phyloP scores from a whole-genome alignment of 1,140 invertebrate species.

The Temnothorax curvispinosus region DNA sequence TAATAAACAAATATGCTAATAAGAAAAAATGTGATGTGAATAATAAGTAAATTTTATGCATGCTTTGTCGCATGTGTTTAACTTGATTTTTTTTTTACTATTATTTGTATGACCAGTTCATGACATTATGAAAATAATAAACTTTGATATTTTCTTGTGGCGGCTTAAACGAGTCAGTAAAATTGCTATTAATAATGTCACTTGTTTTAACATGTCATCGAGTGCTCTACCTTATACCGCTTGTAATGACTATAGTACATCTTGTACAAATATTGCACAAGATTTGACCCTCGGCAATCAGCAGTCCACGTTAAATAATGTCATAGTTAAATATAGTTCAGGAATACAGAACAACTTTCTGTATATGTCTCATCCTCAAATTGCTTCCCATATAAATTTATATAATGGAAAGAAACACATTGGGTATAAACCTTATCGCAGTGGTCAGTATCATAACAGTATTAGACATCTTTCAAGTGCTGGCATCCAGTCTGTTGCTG shows the following conservation, averaged over 20 bases:
- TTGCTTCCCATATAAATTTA: not conserved
- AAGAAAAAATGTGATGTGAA: not conserved
- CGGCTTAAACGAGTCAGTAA: not conserved
- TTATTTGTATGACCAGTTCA: not conserved
- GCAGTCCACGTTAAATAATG: not conserved
- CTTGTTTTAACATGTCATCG: not conserved
- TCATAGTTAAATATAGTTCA: not conserved
- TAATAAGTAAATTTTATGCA: not conserved
- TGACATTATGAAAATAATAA: conserved; percentile 37
- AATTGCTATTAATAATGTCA: not conserved
- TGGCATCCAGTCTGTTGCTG: not conserved
- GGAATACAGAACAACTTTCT: not conserved
- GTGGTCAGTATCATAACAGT: conserved; percentile 2
- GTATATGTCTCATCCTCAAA: not conserved
- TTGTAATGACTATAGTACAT: not conserved
- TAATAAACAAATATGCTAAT: not conserved
- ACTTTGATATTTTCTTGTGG: conserved; percentile 5
- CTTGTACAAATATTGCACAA: not conserved
- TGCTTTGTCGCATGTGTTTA: not conserved
- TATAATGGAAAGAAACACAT: not conserved
- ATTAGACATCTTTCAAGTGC: conserved; percentile 24
- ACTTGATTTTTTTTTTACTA: not conserved
- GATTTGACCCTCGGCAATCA: not conserved
- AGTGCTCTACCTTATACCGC: not conserved
- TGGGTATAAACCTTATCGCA: not conserved